Percentiles rank a stretch among this genome's conserved stretches.
phyloP scores from a whole-genome alignment of 2,113 vertebrate genomes.

The Tricholaema leucomelas region DNA sequence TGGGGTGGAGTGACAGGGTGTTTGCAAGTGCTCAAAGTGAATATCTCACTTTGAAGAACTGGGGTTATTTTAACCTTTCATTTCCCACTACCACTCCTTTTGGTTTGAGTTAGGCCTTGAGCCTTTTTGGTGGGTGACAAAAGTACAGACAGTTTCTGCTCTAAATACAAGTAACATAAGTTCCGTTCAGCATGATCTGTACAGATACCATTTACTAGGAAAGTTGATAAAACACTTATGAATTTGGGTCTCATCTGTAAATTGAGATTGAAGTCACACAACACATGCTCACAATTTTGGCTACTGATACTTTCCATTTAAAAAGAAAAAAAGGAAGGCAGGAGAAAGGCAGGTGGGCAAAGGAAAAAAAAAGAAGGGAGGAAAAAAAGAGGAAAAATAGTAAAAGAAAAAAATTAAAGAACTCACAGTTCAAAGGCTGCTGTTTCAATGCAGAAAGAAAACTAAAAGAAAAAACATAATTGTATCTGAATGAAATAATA shows the following conservation, averaged over 20 bases:
- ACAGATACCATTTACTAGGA: neutral
- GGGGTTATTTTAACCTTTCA: neutral
- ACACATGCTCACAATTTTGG: neutral
- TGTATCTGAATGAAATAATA: too few relatives aligned
- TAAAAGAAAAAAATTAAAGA: too few relatives aligned
- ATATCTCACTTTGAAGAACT: neutral
- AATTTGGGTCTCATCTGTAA: neutral
- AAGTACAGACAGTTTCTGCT: neutral
- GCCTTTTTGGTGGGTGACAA: neutral
- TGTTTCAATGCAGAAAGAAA: too few relatives aligned
- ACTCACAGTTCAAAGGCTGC: too few relatives aligned
- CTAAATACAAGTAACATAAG: neutral
- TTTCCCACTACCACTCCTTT: neutral
- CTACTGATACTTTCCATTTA: neutral
- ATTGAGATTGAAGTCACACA: neutral
- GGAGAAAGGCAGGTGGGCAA: too few relatives aligned
- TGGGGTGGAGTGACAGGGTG: too few relatives aligned
- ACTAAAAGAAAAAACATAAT: neutral
- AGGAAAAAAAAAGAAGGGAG: too few relatives aligned
- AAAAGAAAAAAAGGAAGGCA: too few relatives aligned
- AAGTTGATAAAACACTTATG: neutral
- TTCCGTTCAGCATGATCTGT: neutral
- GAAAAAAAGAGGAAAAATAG: too few relatives aligned
- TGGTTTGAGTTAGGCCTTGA: neutral
- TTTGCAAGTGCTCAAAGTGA: neutral